Evolutionary conservation across 1,140 invertebrate genomes (phyloP).

Genomic region (Daktulosphaira vitifoliae): DNA sequence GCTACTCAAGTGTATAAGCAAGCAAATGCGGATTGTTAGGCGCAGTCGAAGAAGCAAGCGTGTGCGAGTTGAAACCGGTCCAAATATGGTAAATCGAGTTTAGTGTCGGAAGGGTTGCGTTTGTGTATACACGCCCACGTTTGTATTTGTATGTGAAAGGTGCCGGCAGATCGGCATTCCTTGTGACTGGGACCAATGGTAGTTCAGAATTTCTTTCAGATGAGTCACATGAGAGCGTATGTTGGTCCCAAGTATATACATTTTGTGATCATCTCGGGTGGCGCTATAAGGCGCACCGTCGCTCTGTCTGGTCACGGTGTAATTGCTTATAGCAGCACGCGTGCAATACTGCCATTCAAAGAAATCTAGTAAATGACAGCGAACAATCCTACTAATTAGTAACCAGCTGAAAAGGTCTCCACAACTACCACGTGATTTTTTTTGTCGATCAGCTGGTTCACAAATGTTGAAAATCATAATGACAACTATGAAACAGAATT

Average conservation of each 20-base stretch:
- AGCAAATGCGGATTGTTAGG: constrained; percentile 10
- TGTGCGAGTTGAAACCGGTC: constrained; percentile 22
- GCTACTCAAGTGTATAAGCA: neutral
- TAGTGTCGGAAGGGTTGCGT: constrained; percentile 26
- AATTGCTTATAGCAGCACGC: neutral
- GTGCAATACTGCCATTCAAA: neutral
- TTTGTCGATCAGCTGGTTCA: no score
- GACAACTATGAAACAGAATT: no score
- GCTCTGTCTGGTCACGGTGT: constrained; percentile 13
- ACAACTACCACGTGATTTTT: no score
- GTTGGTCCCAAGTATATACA: neutral
- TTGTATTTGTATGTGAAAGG: constrained; percentile 2
- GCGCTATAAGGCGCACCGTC: constrained; percentile 25
- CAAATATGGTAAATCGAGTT: constrained; percentile 26
- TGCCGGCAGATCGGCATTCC: constrained; percentile 30
- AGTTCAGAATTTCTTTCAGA: constrained; percentile 19
- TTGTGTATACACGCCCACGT: constrained; percentile 14
- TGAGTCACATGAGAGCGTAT: neutral
- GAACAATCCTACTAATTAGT: constrained; percentile 2
- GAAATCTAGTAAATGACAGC: constrained; percentile 5
- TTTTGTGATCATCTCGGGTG: constrained; percentile 10
- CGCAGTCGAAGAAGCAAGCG: neutral
- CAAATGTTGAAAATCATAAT: no score
- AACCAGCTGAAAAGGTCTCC: no score
- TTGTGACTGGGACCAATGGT: constrained; percentile 10